Evolutionary conservation across 2,888 invertebrate genomes (phyloP), one percentile per base, ranked within the genome.

Genomic region (Tetropium fuscum): DNA sequence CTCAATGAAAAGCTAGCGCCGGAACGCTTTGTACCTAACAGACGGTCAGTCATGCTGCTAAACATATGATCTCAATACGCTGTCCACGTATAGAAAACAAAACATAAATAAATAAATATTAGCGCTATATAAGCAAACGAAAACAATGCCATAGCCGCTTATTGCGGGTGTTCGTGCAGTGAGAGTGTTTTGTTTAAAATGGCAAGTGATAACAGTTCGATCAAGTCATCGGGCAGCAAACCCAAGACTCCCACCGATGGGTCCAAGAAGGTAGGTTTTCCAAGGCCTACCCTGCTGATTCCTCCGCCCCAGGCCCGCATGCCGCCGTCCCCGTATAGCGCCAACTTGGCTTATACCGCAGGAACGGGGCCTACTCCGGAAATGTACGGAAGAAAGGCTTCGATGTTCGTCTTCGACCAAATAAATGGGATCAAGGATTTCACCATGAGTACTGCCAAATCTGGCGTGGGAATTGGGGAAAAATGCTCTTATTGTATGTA

Each of bases 391-490:
- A 87, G 85, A 64, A 91, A 89, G 64, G 90, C 90, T 0, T 90
- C 91, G 0, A 90, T 90, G 66, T 93, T 92, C 71, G 88, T 93
- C 85, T 90, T 91, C 74, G 89, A 90, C 68, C 92, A 92, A 74
- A 91, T 93, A 69, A 89, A 88, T 70, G 93, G 90, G 0, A 88
- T 92, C 70, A 89, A 89, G 72, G 90, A 92, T 78, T 88, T 92
- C 76, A 92, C 93, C 0, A 84, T 86, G 83, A 87, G 85, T 66
- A 87, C 87, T 0, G 88, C 88, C 7, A 93, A 92, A 74, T 89
- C 90, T 54, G 94, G 94, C 16, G 82, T 94, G 65, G 93, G 93
- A 80, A 88, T 89, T 27, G 94, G 94, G 59, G 94, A 94, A 80
- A 93, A 92, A 78, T 86, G 88, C 59, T 92, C 92, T 0, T 91